phyloP scores from a whole-genome alignment of 92 coral and sea anemone genomes.

The Parazoanthus atlanticus region DNA sequence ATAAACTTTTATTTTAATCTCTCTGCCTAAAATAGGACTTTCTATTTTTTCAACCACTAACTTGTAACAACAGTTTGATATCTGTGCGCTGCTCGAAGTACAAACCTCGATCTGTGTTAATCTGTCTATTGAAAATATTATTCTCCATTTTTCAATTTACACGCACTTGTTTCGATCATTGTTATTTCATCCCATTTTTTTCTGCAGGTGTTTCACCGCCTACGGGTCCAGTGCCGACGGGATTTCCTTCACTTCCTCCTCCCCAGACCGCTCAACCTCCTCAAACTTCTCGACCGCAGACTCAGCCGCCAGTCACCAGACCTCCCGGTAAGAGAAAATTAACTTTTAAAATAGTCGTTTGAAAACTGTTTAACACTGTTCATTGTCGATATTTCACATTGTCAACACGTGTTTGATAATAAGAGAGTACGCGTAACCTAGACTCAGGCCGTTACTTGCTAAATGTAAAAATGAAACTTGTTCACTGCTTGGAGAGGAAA shows the following conservation, averaged over 20 bases:
- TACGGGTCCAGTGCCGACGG: constrained; percentile 2
- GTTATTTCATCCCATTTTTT: neutral
- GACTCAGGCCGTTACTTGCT: too few species aligned
- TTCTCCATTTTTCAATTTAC: neutral
- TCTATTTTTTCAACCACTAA: too few species aligned
- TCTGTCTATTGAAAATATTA: too few species aligned
- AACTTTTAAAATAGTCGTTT: neutral
- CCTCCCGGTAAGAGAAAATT: constrained; percentile 32
- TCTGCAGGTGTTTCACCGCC: constrained; percentile 35
- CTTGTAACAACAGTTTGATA: too few species aligned
- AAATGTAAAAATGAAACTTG: too few species aligned
- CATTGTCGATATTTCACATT: neutral
- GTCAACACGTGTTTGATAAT: neutral
- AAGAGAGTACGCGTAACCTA: too few species aligned
- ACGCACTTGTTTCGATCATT: neutral
- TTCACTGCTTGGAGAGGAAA: too few species aligned
- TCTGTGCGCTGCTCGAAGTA: too few species aligned
- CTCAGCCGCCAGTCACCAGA: constrained; percentile 30
- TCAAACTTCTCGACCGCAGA: neutral
- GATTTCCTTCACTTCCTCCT: constrained; percentile 3
- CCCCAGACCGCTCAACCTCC: constrained; percentile 17
- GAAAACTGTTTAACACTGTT: neutral
- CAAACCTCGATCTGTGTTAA: too few species aligned
- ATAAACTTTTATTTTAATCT: too few species aligned
- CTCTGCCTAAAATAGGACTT: too few species aligned